Conservation (phyloP, 2,797 vertebrate genomes). For the Sciaenops ocellatus region DNA sequence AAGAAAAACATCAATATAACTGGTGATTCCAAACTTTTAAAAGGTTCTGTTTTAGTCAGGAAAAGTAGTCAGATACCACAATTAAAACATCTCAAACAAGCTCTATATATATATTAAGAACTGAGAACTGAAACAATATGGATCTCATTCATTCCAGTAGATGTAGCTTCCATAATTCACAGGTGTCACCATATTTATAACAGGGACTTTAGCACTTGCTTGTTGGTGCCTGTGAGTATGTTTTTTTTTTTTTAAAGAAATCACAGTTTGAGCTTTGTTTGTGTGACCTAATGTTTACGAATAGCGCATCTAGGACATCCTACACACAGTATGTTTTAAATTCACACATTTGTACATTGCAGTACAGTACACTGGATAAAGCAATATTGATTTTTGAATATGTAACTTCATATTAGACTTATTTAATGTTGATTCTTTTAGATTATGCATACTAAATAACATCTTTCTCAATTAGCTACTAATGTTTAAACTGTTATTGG, state of each 20-base stretch:
- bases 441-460: neutral
- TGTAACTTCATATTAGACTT: neutral
- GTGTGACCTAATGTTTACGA: neutral
- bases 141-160: constrained; percentile 1
- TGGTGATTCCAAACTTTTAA: no score
- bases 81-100: no score
- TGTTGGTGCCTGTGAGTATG: neutral
- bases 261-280: neutral
- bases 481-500: neutral
- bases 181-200: neutral
- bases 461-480: neutral
- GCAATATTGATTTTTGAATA: neutral
- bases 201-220: neutral
- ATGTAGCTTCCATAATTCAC: neutral
- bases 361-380: neutral
- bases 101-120: no score
- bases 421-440: neutral
- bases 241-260: neutral
- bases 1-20: neutral
- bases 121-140: neutral
- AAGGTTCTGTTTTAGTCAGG: no score
- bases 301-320: neutral
- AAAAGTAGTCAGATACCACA: constrained; percentile 3
- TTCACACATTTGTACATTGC: neutral
- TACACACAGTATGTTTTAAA: neutral